Conservation (phyloP, 2,888 invertebrate species). For the Argyresthia albistria region DNA sequence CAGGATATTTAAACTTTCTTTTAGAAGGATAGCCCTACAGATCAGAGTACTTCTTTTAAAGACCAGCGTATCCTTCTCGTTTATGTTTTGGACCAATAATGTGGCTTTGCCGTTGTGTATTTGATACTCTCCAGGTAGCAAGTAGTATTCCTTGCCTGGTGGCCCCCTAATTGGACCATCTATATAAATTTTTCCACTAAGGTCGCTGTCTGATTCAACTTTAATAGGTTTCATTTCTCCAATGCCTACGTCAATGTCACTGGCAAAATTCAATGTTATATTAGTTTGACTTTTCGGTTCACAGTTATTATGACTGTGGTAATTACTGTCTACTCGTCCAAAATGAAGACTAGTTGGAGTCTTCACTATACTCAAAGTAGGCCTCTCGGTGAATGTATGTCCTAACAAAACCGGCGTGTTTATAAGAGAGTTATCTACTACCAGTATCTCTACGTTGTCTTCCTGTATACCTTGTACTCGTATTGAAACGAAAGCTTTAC, state of each 20-base stretch:
- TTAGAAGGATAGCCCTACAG: neutral
- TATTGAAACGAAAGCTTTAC: conserved; percentile 5
- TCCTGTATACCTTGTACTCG: conserved; percentile 13
- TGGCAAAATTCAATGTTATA: neutral
- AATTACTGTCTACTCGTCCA: too few species aligned
- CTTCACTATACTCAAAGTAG: conserved; percentile 7
- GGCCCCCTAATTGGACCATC: neutral
- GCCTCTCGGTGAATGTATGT: conserved; percentile 11
- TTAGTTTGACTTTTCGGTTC: neutral
- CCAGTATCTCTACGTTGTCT: conserved; percentile 9
- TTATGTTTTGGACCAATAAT: neutral
- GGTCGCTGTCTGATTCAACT: neutral
- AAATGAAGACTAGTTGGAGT: conserved; percentile 6
- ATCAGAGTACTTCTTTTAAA: neutral
- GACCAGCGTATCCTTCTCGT: neutral
- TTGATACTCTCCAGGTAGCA: neutral
- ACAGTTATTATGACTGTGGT: neutral
- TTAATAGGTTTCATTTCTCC: neutral
- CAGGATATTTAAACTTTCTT: neutral
- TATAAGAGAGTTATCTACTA: conserved; percentile 12
- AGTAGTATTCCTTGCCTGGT: neutral
- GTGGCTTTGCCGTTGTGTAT: neutral
- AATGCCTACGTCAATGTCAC: too few species aligned
- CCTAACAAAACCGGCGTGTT: conserved; percentile 9
- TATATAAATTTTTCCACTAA: neutral